Evolutionary conservation across 2,888 invertebrate species (phyloP).

Genomic region (Ophion costatus): DNA sequence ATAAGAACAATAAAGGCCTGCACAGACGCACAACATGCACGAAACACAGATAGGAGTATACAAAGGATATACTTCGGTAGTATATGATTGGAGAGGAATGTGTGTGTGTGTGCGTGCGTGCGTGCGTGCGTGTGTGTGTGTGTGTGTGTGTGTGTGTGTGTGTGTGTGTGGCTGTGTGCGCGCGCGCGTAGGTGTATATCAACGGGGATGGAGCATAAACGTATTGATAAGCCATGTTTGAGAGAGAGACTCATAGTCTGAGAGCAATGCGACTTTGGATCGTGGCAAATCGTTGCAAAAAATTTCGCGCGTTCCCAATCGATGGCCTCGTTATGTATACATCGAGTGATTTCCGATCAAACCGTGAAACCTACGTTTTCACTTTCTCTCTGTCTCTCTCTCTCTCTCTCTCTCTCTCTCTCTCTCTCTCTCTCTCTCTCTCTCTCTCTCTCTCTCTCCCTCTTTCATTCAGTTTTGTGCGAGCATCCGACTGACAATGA

Average conservation of each 20-base stretch:
- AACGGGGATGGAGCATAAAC: slow-evolving; percentile 46
- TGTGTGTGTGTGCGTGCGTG: slow-evolving; percentile 4
- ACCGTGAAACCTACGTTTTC: not conserved
- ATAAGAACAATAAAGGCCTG: not conserved
- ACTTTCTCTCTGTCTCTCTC: not conserved
- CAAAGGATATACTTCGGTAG: not conserved
- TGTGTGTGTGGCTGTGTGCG: too few species aligned
- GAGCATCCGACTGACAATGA: too few species aligned
- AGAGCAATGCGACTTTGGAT: slow-evolving; percentile 22
- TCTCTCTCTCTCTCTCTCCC: not conserved
- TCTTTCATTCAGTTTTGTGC: not conserved
- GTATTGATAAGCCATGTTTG: slow-evolving; percentile 68
- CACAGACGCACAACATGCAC: not conserved
- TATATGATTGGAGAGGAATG: not conserved
- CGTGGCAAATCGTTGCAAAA: slow-evolving; percentile 16
- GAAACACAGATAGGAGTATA: not conserved
- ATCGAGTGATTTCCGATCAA: not conserved
- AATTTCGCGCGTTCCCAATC: slow-evolving; percentile 6
- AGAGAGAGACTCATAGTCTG: slow-evolving; percentile 64
- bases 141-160: not conserved
- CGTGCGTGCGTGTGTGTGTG: not conserved
- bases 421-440: too few species aligned
- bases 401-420: too few species aligned
- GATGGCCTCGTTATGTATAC: not conserved
- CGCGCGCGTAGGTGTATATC: not conserved